These are phyloP conservation scores for Sebastes cheni DNA, from an alignment of 2,797 vertebrate genomes.

Conservation along the genomic window DNA sequence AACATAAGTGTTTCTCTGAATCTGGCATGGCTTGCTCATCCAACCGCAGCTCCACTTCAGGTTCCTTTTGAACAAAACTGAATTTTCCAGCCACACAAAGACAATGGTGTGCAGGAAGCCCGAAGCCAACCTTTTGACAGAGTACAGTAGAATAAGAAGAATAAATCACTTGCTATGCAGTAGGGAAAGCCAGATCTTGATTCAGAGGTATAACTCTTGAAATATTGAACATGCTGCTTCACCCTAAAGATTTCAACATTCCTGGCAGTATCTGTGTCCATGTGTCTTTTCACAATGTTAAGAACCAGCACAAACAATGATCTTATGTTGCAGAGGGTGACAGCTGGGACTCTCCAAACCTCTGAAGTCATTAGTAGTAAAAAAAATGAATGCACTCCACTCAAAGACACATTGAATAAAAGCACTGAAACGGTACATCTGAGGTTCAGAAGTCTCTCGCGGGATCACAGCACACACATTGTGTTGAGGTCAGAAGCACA, in stretches of 20 bases:
- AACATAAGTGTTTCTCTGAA: no score
- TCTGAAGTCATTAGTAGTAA: neutral
- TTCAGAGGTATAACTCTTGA: neutral
- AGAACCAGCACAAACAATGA: neutral
- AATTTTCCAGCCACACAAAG: neutral
- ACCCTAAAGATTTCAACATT: neutral
- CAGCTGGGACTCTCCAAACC: neutral
- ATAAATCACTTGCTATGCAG: neutral
- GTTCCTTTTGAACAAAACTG: neutral
- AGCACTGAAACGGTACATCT: neutral
- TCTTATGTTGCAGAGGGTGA: neutral
- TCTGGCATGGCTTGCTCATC: fast-evolving
- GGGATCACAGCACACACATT: neutral
- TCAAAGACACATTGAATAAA: neutral
- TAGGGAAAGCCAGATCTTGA: neutral
- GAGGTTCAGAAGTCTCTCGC: neutral
- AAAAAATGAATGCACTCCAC: neutral
- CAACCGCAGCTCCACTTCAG: neutral
- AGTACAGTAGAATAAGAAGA: neutral
- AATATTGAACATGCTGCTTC: neutral
- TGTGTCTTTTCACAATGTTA: neutral
- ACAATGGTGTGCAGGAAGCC: neutral
- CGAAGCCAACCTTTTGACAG: no score
- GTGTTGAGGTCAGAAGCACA: neutral
- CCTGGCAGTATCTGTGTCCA: neutral